These are phyloP conservation scores for Bucco capensis DNA, from an alignment of 2,113 vertebrate genomes.

Conservation along the genomic window DNA sequence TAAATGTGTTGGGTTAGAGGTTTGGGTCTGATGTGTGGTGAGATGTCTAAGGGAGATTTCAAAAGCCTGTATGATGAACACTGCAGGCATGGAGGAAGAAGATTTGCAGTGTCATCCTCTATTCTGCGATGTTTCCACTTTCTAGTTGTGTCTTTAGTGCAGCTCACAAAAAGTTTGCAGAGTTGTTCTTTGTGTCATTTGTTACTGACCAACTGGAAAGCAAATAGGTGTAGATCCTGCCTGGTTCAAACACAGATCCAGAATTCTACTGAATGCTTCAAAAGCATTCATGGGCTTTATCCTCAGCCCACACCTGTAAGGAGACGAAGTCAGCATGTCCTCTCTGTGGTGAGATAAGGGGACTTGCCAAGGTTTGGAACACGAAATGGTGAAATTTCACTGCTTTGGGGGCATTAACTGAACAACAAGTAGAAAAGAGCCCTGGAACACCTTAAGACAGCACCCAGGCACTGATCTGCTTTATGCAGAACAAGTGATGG, in stretches of 20 bases:
- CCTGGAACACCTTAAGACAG: neutral
- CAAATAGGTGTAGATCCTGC: neutral
- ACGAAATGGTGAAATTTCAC: neutral
- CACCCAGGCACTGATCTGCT: neutral
- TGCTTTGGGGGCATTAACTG: neutral
- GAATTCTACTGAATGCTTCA: neutral
- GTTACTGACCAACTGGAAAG: neutral
- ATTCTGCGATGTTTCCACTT: accelerated
- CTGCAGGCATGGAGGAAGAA: neutral
- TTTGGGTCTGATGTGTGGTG: neutral
- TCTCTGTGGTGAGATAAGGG: neutral
- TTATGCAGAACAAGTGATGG: neutral
- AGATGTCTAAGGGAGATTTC: neutral
- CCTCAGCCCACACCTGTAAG: neutral
- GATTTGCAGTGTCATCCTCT: neutral
- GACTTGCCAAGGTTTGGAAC: neutral
- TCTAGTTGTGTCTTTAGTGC: neutral
- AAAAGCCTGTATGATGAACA: neutral
- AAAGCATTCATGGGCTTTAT: neutral
- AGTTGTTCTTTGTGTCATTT: neutral
- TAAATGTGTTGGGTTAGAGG: neutral
- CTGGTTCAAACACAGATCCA: neutral
- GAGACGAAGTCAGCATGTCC: neutral
- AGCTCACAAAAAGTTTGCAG: neutral
- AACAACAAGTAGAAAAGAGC: neutral